Evolutionary conservation across 2,888 invertebrate genomes (phyloP).

Genomic region (Hyles lineata): DNA sequence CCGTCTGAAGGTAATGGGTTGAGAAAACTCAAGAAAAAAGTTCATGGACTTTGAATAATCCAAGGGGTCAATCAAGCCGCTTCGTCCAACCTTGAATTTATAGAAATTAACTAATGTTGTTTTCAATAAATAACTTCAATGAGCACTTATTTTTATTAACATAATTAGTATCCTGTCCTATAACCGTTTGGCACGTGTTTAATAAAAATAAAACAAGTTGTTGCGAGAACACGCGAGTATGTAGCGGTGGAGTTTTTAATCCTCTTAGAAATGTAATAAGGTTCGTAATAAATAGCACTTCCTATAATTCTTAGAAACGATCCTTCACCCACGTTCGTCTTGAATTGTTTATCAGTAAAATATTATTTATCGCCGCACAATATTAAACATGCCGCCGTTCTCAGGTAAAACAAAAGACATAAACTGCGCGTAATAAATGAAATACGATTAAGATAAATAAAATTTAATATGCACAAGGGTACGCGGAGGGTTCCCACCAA

Average conservation of each 20-base stretch:
- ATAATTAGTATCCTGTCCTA: not conserved
- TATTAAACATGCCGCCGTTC: conserved; percentile 17
- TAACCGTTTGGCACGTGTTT: not conserved
- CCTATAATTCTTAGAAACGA: not conserved
- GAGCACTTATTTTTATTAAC: not conserved
- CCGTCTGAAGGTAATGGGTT: no score
- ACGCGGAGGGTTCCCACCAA: conserved; percentile 40
- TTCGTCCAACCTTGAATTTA: no score
- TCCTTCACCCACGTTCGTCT: not conserved
- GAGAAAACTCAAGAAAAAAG: no score
- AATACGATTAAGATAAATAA: conserved; percentile 33
- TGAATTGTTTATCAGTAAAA: conserved; percentile 15
- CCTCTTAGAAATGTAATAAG: conserved; percentile 2
- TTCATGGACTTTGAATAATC: no score
- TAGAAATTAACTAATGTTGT: no score
- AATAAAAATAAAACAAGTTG: not conserved
- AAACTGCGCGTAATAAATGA: conserved; percentile 31
- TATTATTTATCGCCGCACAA: conserved; percentile 16
- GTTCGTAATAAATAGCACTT: not conserved
- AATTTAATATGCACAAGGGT: conserved; percentile 28
- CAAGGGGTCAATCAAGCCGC: no score
- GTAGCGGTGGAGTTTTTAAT: not conserved
- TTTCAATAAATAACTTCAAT: not conserved
- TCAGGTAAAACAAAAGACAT: conserved; percentile 28
- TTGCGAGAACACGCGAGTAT: conserved; percentile 2